Conservation (phyloP, 2,888 invertebrate genomes). For the Scaptomyza reducta region DNA sequence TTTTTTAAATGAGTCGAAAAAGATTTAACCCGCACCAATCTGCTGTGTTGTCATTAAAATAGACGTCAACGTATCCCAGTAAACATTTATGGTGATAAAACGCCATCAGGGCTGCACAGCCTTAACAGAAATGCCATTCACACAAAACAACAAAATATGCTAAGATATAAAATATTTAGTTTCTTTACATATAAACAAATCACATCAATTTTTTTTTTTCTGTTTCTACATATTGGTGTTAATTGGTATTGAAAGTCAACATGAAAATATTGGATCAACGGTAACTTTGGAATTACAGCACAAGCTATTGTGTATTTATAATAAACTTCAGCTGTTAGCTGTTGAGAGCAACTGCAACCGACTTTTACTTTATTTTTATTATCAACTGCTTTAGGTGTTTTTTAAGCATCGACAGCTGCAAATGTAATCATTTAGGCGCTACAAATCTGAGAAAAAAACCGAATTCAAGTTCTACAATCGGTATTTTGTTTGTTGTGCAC, state of each 20-base stretch:
- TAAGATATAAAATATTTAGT: not conserved
- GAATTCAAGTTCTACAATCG: not conserved
- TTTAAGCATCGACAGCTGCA: not conserved
- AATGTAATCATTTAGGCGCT: not conserved
- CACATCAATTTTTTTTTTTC: too few relatives aligned
- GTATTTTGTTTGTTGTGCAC: not conserved
- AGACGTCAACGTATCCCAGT: conserved; percentile 58
- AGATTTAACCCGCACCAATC: conserved; percentile 56
- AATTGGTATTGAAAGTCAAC: too few relatives aligned
- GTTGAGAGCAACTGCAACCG: too few relatives aligned
- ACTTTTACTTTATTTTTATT: not conserved
- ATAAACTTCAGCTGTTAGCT: too few relatives aligned
- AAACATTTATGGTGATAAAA: conserved; percentile 43
- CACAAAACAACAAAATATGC: conserved; percentile 18
- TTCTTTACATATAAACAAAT: too few relatives aligned
- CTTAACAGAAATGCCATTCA: conserved; percentile 39
- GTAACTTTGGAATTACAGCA: not conserved
- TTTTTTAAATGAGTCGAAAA: conserved; percentile 44
- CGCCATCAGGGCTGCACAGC: conserved; percentile 44
- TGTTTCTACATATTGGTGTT: too few relatives aligned
- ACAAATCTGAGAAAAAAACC: not conserved
- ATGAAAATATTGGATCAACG: not conserved
- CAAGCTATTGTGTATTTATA: not conserved
- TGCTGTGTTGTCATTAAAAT: conserved; percentile 74
- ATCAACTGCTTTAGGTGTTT: not conserved